These are phyloP conservation scores for Conus ventricosus DNA, from an alignment of 1,140 invertebrate genomes.

Conservation along the genomic window DNA sequence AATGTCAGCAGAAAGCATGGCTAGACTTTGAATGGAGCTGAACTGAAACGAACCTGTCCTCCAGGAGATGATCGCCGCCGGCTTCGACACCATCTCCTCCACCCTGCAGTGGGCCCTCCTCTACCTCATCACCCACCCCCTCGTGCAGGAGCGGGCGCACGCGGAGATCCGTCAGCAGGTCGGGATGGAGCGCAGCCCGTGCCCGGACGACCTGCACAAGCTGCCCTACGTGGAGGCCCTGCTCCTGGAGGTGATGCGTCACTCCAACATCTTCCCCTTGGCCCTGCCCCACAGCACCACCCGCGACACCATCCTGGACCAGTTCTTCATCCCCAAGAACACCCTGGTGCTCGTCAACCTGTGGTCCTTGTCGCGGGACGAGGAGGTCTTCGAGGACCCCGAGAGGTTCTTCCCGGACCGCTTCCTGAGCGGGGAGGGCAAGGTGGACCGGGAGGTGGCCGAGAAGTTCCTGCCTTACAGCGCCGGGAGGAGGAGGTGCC, in stretches of 20 bases:
- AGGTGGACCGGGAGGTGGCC: constrained; percentile 46
- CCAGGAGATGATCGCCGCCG: constrained; percentile 69
- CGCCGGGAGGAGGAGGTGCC: constrained; percentile 78
- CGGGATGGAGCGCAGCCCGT: constrained; percentile 55
- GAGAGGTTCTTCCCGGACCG: constrained; percentile 61
- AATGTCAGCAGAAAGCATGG: too few relatives aligned
- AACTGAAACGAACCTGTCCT: background rate
- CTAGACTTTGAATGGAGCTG: too few relatives aligned
- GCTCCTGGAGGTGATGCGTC: constrained; percentile 57
- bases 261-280: constrained; percentile 69
- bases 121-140: constrained; percentile 71
- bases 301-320: constrained; percentile 37
- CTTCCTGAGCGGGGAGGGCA: constrained; percentile 57
- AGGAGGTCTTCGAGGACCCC: constrained; percentile 60
- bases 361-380: constrained; percentile 64
- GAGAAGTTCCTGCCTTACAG: constrained; percentile 64
- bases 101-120: constrained; percentile 72
- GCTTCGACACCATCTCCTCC: constrained; percentile 74
- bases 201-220: constrained; percentile 57
- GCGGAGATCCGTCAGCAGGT: constrained; percentile 68
- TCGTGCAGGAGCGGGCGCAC: constrained; percentile 70
- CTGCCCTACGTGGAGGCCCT: constrained; percentile 62
- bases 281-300: constrained; percentile 72
- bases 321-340: constrained; percentile 54
- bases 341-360: constrained; percentile 70